phyloP scores from a whole-genome alignment of 2,888 invertebrate genomes.

The Agrochola lota region DNA sequence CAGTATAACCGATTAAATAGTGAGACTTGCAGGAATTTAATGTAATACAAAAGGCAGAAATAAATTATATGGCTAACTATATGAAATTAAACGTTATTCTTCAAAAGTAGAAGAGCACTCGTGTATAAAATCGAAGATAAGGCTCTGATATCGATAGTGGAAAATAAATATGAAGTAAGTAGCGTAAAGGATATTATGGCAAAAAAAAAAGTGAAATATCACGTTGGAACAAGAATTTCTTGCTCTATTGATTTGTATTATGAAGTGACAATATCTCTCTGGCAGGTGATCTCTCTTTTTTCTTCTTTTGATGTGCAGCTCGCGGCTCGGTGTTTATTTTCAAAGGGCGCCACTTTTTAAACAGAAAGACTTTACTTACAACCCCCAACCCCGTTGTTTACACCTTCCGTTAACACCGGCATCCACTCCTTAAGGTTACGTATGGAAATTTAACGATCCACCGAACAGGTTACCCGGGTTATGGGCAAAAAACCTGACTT shows the following conservation, averaged over 20 bases:
- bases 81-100: background rate
- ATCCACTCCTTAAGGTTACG: conserved; percentile 53
- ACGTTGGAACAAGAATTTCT: no score
- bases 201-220: no score
- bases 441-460: conserved; percentile 72
- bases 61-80: background rate
- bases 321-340: no score
- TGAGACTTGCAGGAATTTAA: background rate
- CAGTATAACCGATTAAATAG: background rate
- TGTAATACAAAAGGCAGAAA: background rate
- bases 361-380: background rate
- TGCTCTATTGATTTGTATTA: no score
- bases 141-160: no score
- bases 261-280: background rate
- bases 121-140: background rate
- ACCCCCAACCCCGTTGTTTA: conserved; percentile 60
- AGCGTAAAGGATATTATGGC: no score
- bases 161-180: no score
- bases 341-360: conserved; percentile 1
- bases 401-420: conserved; percentile 65
- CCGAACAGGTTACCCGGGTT: conserved; percentile 57
- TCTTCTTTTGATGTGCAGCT: no score
- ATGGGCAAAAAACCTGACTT: conserved; percentile 33
- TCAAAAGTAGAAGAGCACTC: background rate
- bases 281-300: background rate